Percentiles rank a stretch among this genome's conserved stretches.
phyloP scores from a whole-genome alignment of 1,140 invertebrate genomes.

The Marisa cornuarietis region DNA sequence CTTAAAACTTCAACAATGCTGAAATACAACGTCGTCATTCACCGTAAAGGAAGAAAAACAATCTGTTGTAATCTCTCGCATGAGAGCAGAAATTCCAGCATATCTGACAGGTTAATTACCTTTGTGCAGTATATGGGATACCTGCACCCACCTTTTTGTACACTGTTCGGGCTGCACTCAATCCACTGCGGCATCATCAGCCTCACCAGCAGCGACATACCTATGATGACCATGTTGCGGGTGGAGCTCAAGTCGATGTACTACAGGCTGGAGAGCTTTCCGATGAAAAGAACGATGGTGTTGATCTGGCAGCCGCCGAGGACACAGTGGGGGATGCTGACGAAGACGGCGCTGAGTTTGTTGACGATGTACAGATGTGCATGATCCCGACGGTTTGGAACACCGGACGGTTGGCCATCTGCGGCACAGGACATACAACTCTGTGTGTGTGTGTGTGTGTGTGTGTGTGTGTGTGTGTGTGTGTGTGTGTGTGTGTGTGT shows the following conservation, averaged over 20 bases:
- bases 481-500: no score
- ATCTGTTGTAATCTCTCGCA: no score
- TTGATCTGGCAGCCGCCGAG: constrained; percentile 87
- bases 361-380: constrained; percentile 79
- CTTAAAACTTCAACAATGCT: no score
- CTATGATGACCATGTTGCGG: constrained; percentile 85
- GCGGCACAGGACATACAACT: neutral
- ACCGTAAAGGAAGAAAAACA: no score
- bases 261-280: constrained; percentile 82
- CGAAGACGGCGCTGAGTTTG: constrained; percentile 82
- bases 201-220: constrained; percentile 86
- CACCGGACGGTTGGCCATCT: constrained; percentile 87
- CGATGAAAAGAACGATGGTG: constrained; percentile 75
- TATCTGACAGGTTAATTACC: no score
- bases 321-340: constrained; percentile 89
- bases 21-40: neutral
- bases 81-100: no score
- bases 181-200: constrained; percentile 80
- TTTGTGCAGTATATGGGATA: no score
- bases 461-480: no score
- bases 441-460: no score
- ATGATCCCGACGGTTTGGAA: constrained; percentile 82
- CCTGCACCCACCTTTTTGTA: constrained; percentile 72
- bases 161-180: constrained; percentile 70
- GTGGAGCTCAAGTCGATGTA: constrained; percentile 84